These are phyloP conservation scores for Actinostola sp. DNA, from an alignment of 92 coral and sea anemone genomes.

Conservation along the genomic window DNA sequence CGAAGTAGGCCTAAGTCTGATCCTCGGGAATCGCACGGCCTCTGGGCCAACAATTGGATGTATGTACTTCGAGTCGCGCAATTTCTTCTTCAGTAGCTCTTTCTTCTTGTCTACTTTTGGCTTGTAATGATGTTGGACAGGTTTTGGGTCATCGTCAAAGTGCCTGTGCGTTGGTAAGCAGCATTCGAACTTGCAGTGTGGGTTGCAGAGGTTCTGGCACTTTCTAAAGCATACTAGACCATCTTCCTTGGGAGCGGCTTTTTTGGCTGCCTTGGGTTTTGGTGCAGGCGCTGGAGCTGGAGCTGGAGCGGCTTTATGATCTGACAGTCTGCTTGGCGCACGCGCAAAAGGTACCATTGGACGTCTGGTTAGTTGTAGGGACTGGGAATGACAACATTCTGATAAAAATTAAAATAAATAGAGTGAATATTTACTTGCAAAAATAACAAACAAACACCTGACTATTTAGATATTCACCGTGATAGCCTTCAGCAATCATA, in stretches of 20 bases:
- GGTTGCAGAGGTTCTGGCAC: slow-evolving; percentile 63
- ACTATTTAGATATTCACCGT: not conserved
- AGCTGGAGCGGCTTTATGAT: not conserved
- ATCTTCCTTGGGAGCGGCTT: not conserved
- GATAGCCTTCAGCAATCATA: not conserved
- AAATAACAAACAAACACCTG: not conserved
- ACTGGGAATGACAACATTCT: slow-evolving; percentile 72
- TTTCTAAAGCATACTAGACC: slow-evolving; percentile 52
- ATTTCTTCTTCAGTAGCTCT: not conserved
- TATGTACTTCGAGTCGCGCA: slow-evolving; percentile 27
- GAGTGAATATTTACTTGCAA: not conserved
- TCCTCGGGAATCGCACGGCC: slow-evolving; percentile 39
- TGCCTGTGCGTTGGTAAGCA: slow-evolving; percentile 62
- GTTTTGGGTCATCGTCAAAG: slow-evolving; percentile 56
- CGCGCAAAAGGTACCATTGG: slow-evolving; percentile 54
- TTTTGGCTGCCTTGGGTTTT: not conserved
- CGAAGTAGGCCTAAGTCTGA: slow-evolving; percentile 19
- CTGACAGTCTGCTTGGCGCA: not conserved
- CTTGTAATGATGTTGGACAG: slow-evolving; percentile 1
- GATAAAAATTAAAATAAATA: not conserved
- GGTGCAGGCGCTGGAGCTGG: slow-evolving; percentile 3
- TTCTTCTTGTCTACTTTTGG: slow-evolving; percentile 18
- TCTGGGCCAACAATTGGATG: slow-evolving; percentile 58
- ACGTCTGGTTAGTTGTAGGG: slow-evolving; percentile 50
- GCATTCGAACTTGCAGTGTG: slow-evolving; percentile 56